Base-by-base conservation (phyloP, 1,140 invertebrate species). In the Drosophila nigromelanica region DNA sequence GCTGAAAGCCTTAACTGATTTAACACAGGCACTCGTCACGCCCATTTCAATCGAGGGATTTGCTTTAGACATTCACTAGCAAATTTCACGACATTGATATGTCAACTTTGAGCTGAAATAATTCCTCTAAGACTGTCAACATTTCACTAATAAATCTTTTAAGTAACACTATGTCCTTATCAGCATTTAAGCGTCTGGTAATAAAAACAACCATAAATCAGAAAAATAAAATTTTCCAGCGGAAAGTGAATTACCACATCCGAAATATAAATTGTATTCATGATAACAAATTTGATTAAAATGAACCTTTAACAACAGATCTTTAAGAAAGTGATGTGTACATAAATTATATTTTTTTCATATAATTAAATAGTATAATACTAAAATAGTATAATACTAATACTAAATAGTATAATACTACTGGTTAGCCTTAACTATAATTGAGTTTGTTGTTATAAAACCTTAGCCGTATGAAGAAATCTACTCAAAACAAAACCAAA, bases 1-100 rank as follows among this genome's bases (percentile, higher is more conserved):
- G 18, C 55, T 68, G 35, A 40, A 35, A 51, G 64, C 27, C 15
- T 51, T 35, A 43, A 18, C 30, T 15, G 50, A 47, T 30, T 58
- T 12, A 58, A 33, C 43, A 48, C 21, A 47, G 40, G 35, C 15
- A 8, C 27, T 27, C 10, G 33, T 11, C 54, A 72, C 62, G 62
- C 69, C 69, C 33, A 67, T 54, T 56, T 18, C 24, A 42, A 51
- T 30, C 14, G 15, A 43, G 3, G n/a, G 42, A 55, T 30, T 71
- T 58, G 37, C 51, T 58, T 66, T 47, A 72, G 27, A 66, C 69
- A 72, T 58, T 66, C 62, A 52, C 62, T 59, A 58, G 11, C 39
- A 4, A 58, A 67, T 66, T 52, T 51, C 30, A 30, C 27, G 61
- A 30, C 52, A 72, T 72, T 59, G 54, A 67, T 72, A 47, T 67